Evolutionary conservation across 2,113 vertebrate genomes (phyloP).

Genomic region (Hydrochoerus hydrochaeris): DNA sequence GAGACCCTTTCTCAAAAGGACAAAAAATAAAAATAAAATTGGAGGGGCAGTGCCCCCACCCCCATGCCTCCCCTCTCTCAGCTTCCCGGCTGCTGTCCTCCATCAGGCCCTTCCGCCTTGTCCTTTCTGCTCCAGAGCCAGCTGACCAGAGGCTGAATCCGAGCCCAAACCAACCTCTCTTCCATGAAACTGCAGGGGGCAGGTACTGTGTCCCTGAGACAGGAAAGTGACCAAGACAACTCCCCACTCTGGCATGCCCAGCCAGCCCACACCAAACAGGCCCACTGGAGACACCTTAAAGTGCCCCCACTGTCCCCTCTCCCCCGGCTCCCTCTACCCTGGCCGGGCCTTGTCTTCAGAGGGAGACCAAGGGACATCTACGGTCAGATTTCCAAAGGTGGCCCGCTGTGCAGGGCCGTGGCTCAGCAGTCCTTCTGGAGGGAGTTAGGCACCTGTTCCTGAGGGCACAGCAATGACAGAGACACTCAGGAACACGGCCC

Average conservation of each 20-base stretch:
- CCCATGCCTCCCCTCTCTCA: not conserved
- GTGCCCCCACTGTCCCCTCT: not conserved
- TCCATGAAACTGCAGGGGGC: not conserved
- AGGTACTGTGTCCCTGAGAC: no score
- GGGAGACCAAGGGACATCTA: not conserved
- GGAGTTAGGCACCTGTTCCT: not conserved
- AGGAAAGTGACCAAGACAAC: no score
- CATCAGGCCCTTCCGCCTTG: not conserved
- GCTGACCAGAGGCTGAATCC: not conserved
- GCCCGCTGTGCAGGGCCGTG: not conserved
- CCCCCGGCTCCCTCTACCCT: not conserved
- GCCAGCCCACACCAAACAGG: not conserved
- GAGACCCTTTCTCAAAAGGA: no score
- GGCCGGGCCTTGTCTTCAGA: not conserved
- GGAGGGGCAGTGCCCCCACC: not conserved
- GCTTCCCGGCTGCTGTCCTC: not conserved
- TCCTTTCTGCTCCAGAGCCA: not conserved
- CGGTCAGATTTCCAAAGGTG: not conserved
- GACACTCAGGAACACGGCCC: not conserved
- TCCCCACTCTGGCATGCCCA: not conserved
- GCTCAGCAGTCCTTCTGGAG: not conserved
- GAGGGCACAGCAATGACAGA: not conserved
- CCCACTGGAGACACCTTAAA: not conserved
- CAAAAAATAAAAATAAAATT: no score
- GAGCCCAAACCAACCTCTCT: not conserved